Evolutionary conservation across 1,140 invertebrate species (phyloP), one percentile per base, ranked within the genome.

Genomic region (Pogonomyrmex barbatus): DNA sequence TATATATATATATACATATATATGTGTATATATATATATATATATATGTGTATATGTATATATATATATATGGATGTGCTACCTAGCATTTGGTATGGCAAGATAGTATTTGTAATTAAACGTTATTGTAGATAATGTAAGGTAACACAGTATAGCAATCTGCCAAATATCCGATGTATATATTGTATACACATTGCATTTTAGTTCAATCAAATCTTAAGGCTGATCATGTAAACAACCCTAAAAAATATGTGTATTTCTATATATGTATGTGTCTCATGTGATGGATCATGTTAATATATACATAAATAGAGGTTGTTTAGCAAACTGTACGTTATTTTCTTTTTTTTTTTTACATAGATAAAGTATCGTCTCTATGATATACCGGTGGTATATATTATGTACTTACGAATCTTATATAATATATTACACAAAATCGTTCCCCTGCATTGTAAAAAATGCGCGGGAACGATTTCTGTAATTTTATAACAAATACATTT

Each of bases 201-300:
- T 88, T 92, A 92, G 87, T 93, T 93, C 86, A 94, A 93, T 93
- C 91, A 90, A 94, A 92, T 92, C 90, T 93, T 95, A 95, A 95
- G 94, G 94, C 94, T 95, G 94, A 94, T 94, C 92, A 94, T 95
- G 94, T 95, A 95, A 95, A 95, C 94, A 94, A 95, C 94, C 94
- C 94, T 95, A 95, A 94, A 95, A 95, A 95, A 95, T 95, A 95
- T 95, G 93, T 94, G 91, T 94, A 93, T 94, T 94, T 95, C 92
- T 95, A 94, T 94, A 91, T 93, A 92, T 94, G 90, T 90, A 91
- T 89, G 92, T 92, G 87, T 89, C 87, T 93, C 90, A 91, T 92
- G 91, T 91, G 89, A 68, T 88, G 88, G 88, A 92, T 93, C 83
- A 75, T 83, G 73, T 92, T 93, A 91, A 86, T 93, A 93, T 94